Conservation (phyloP, 37 sponge, comb jelly and placozoan species). For the Diacarnus erythraeanus region DNA sequence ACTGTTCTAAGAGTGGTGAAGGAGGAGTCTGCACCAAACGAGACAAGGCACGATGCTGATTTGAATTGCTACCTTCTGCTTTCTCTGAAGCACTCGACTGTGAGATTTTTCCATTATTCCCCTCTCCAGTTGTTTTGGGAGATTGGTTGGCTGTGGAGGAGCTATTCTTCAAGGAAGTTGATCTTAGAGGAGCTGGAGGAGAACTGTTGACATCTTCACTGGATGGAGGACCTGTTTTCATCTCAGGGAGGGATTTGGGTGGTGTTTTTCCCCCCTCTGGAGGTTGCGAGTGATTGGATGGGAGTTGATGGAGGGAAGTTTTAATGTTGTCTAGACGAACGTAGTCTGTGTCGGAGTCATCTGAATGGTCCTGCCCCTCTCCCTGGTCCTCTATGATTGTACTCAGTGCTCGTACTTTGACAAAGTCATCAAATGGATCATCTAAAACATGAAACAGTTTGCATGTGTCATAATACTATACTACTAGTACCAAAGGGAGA, state of each 20-base stretch:
- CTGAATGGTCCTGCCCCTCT: not conserved
- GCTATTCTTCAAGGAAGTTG: not conserved
- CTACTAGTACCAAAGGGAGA: no score
- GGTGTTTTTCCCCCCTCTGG: not conserved
- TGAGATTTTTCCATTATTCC: no score
- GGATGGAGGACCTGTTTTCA: not conserved
- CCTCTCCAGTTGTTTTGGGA: no score
- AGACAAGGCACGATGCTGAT: no score
- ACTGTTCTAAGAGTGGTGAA: no score
- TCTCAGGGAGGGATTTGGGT: not conserved
- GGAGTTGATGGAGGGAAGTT: not conserved
- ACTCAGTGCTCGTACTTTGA: not conserved
- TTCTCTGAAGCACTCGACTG: no score
- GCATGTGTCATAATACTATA: no score
- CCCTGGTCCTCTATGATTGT: constrained; percentile 8
- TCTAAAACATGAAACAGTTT: no score
- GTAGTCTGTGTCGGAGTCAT: not conserved
- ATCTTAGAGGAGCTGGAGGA: not conserved
- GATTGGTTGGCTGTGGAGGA: not conserved
- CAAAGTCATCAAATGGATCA: not conserved
- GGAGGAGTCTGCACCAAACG: no score
- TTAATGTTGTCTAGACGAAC: not conserved
- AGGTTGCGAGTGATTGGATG: not conserved
- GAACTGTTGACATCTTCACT: not conserved
- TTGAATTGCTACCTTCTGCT: no score